Base-by-base conservation (phyloP, 2,113 vertebrate genomes). In the Eira barbara region DNA sequence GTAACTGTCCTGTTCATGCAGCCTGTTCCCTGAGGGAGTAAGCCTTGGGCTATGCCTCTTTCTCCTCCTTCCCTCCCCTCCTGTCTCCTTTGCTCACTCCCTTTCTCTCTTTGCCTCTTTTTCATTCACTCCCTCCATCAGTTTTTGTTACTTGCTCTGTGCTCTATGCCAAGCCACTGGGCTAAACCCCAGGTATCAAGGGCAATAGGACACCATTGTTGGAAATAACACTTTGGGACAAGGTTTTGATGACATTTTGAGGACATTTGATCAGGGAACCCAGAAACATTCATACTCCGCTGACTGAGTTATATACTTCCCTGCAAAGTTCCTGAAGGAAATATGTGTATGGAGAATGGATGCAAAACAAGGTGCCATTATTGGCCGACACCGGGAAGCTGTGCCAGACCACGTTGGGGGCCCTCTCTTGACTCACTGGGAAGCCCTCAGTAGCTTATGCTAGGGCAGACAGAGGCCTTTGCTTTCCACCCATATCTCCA, bases 381-480 rank as follows among this genome's bases (percentile, higher is more conserved):
- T 59, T 29, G 65, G 61, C 10, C 25, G 55, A 57, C 57, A 18
- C n/a, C 4, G 11, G 34, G 39, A 59, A 45, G 57, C 42, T 92
- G n/a, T 65, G 71, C 47, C 27, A 23, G 45, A 36, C n/a, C 2
- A 0, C 0, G 6, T 11, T 5, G 17, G 71, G 10, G 29, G 6
- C 9, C 20, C 45, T 15, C 29, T 74, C 45, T 76, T 21, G 25
- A 29, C 69, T 91, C 23, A 59, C 31, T 9, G 34, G 36, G 45
- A 65, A 63, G 69, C 23, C 29, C 49, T 29, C 61, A 69, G 25
- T 7, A 71, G 21, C 21, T 67, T n/a, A 59, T 74, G 21, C 34
- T 47, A 76, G 52, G 89, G 45, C 4, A 65, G 39, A 17, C 29
- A 52, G 55, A 80, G n/a, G 4, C 36, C 34, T 85, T 92, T 34